Evolutionary conservation across 2,113 vertebrate genomes (phyloP).

Genomic region (Genyomyrus donnyi): DNA sequence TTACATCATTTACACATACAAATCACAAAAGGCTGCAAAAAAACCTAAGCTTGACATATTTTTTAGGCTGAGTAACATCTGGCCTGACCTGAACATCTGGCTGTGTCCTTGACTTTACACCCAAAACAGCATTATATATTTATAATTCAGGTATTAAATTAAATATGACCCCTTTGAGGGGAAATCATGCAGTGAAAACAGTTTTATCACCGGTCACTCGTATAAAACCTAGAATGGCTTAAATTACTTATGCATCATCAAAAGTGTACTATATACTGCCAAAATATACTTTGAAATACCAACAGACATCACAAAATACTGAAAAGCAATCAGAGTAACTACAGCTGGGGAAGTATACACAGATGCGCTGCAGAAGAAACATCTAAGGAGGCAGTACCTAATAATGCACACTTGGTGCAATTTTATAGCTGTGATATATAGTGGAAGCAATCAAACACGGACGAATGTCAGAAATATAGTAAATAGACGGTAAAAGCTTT

Average conservation of each 20-base stretch:
- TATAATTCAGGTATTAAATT: not conserved
- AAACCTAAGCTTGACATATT: not conserved
- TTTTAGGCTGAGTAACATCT: not conserved
- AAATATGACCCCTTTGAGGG: not conserved
- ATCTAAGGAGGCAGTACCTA: not conserved
- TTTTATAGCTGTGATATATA: not conserved
- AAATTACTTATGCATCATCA: not conserved
- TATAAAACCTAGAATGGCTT: not conserved
- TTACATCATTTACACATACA: not conserved
- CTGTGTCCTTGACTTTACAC: not conserved
- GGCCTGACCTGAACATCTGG: not conserved
- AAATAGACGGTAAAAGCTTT: not conserved
- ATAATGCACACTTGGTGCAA: not conserved
- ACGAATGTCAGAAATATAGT: not conserved
- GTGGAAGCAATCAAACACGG: not conserved
- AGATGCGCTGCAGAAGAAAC: not conserved
- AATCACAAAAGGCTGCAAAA: not conserved
- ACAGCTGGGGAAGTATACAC: not conserved
- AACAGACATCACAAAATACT: not conserved
- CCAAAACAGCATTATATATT: not conserved
- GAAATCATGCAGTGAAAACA: not conserved
- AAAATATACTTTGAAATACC: not conserved
- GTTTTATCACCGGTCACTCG: not conserved
- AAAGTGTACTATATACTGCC: not conserved
- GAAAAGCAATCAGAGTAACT: not conserved